Conservation (phyloP, 64 coral and sea anemone species). For the Stylophora pistillata region DNA sequence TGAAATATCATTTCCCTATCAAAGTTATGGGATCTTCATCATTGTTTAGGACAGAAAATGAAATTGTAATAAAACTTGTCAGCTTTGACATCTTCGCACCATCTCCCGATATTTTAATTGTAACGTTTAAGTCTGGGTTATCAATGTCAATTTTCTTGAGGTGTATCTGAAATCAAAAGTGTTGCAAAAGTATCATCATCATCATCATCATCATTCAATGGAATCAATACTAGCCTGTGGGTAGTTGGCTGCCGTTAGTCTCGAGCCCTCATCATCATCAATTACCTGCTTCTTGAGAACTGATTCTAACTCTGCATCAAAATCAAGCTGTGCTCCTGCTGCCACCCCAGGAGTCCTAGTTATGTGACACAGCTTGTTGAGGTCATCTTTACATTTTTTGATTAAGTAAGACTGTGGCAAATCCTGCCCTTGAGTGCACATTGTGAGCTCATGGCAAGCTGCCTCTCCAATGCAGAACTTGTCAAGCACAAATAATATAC, state of each 20-base stretch:
- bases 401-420: constrained; percentile 50
- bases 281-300: constrained; percentile 33
- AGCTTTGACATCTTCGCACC: constrained; percentile 43
- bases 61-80: constrained; percentile 41
- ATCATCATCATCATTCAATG: too few species aligned
- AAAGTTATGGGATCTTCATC: constrained; percentile 46
- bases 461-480: constrained; percentile 60
- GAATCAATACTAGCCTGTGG: too few species aligned
- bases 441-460: constrained; percentile 60
- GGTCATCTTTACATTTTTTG: constrained; percentile 44
- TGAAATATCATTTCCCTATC: constrained; percentile 28
- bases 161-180: neutral
- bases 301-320: constrained; percentile 12
- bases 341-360: too few species aligned
- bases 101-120: constrained; percentile 9
- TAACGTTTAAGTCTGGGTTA: constrained; percentile 11
- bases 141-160: neutral
- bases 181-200: neutral
- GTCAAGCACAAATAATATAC: constrained; percentile 50
- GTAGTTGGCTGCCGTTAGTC: too few species aligned
- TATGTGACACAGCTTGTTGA: constrained; percentile 67
- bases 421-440: constrained; percentile 15
- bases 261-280: too few species aligned
- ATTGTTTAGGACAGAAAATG: constrained; percentile 36
- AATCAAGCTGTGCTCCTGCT: constrained; percentile 52